Evolutionary conservation across 2,888 invertebrate genomes (phyloP), one percentile per base, ranked within the genome.

Genomic region (Drosophila paracracens): DNA sequence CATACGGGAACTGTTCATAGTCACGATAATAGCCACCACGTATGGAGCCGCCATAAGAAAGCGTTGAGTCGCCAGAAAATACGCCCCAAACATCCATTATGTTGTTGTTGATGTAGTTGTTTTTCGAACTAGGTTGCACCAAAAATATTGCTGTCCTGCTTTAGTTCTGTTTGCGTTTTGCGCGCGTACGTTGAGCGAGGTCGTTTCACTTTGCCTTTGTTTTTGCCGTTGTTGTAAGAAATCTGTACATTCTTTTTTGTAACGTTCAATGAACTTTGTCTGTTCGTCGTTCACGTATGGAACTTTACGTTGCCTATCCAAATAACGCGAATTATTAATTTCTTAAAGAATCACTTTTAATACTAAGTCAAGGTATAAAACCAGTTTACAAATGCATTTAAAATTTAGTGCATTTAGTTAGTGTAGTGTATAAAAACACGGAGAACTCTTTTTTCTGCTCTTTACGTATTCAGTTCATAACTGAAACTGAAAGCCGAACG

Each of bases 61-160:
- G 77, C 50, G 89, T 91, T 46, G 94, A 93, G 82, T 95, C 94
- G 50, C 94, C 94, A 82, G 94, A 92, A 90, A 94, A 95, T 73
- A 94, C 92, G 50, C 92, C 92, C 83, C 92, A 93, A 63, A 94
- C 93, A 92, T 95, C 95, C 95, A 95, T 94, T 50, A 38, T 38
- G 72, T 64, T 61, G 57, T 58, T 57, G 58, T 59, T 66, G 1
- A 8, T 60, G 6, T 13, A 3, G 31, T 18, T 38, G 38, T 70
- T 78, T 61, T 62, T 74, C 58, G 68, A 31, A 40, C 57, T 64
- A 59, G 64, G 71, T 75, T 66, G 73, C 67, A 76, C 72, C 40
- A 53, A 35, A 58, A 48, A 16, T 33, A 46, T 50, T 75, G 53
- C n/a, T 13, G 8, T 46, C 46, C 60, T 70, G 33, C 29, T 31